Evolutionary conservation across 2,797 vertebrate genomes (phyloP).

Genomic region (Pelobates cultripes): DNA sequence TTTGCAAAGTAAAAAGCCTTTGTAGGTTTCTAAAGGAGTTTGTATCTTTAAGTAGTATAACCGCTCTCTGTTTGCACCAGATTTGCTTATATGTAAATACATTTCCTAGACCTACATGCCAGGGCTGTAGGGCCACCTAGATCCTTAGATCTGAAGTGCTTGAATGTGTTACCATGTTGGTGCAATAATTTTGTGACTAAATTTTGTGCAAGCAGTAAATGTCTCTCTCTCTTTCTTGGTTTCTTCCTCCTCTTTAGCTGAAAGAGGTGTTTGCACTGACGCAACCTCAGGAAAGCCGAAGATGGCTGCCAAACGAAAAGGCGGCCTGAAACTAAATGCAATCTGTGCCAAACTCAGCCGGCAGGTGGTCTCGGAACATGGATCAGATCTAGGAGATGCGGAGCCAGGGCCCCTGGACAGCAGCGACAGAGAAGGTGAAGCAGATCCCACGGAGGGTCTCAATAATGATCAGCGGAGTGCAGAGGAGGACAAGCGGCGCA

Average conservation of each 20-base stretch:
- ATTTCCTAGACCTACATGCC: too few species aligned
- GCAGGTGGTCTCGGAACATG: constrained; percentile 92
- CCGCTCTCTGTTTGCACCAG: too few species aligned
- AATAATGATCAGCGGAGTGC: constrained; percentile 78
- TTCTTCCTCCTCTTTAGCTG: constrained; percentile 76
- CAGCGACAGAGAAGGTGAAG: constrained; percentile 56
- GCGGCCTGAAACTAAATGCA: constrained; percentile 98
- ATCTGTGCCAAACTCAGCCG: constrained; percentile 99
- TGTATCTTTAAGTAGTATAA: too few species aligned
- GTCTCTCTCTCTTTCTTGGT: background rate
- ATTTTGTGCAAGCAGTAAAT: too few species aligned
- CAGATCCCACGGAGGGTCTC: constrained; percentile 78
- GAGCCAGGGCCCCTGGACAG: constrained; percentile 71
- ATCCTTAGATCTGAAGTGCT: too few species aligned
- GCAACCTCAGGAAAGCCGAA: constrained; percentile 95
- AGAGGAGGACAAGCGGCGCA: constrained; percentile 92
- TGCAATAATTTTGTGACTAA: too few species aligned
- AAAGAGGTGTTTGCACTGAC: constrained; percentile 98
- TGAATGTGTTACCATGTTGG: too few species aligned
- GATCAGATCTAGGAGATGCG: constrained; percentile 75
- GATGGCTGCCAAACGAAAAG: constrained; percentile 99
- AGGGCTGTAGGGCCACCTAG: too few species aligned
- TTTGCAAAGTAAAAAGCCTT: too few species aligned
- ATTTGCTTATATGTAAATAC: too few species aligned
- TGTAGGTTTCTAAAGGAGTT: too few species aligned